These are phyloP conservation scores for Rousettus leschenaultii DNA, from an alignment of 2,113 vertebrate species.

Conservation along the genomic window DNA sequence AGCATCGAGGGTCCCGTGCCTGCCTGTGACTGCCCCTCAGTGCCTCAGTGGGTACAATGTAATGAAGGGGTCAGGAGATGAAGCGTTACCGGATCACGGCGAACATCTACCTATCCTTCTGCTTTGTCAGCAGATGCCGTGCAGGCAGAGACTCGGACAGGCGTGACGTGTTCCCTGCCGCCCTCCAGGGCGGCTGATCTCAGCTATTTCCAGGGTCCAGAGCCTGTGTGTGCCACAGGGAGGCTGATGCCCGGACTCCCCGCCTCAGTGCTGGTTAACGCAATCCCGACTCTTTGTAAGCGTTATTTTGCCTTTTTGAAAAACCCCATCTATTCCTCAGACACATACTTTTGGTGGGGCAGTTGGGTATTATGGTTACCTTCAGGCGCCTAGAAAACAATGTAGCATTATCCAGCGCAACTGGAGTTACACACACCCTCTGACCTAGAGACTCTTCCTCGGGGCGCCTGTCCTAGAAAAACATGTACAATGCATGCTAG, in stretches of 20 bases:
- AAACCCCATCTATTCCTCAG: neutral
- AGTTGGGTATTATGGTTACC: neutral
- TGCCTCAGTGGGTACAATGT: neutral
- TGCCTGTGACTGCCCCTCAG: neutral
- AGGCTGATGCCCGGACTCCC: neutral
- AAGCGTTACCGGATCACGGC: neutral
- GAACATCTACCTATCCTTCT: neutral
- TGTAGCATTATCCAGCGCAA: accelerated
- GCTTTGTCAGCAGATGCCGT: constrained; percentile 40
- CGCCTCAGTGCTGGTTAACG: neutral
- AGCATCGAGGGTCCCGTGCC: accelerated
- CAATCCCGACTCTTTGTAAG: neutral
- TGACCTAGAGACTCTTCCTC: neutral
- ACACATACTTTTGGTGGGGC: neutral
- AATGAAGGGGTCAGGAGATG: constrained; percentile 40
- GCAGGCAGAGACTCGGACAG: neutral
- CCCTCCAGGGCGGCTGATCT: neutral
- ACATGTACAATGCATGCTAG: accelerated
- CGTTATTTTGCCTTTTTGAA: neutral
- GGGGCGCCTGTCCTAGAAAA: neutral
- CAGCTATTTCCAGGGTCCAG: neutral
- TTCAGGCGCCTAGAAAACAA: neutral
- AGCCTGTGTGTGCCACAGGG: neutral
- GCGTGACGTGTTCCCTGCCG: accelerated
- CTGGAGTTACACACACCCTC: neutral